phyloP scores from a whole-genome alignment of 2,113 vertebrate species.

The Heterotilapia buettikoferi region DNA sequence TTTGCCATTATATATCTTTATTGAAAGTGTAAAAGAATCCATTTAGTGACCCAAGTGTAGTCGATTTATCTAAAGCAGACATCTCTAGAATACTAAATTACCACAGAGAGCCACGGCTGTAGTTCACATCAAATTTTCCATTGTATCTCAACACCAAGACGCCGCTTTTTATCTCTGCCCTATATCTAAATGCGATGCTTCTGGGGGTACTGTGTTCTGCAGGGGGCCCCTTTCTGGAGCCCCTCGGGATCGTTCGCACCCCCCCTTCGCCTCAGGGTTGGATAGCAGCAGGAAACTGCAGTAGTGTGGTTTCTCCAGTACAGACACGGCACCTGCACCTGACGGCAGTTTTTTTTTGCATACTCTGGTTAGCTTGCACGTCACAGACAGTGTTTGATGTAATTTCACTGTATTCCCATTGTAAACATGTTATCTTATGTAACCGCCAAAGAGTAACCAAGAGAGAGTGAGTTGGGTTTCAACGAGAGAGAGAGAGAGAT shows the following conservation, averaged over 20 bases:
- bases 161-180: conserved; percentile 50
- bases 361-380: conserved; percentile 36
- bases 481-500: not conserved
- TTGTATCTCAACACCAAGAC: not conserved
- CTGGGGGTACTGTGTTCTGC: not conserved
- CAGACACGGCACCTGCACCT: conserved; percentile 58
- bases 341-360: not conserved
- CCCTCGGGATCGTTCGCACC: conserved; percentile 11
- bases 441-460: not conserved
- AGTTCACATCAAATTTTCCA: conserved; percentile 36
- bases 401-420: not conserved
- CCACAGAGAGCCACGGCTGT: not conserved
- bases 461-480: not conserved
- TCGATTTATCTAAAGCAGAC: not conserved
- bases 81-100: not conserved
- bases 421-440: not conserved
- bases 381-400: conserved; percentile 34
- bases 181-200: conserved; percentile 47
- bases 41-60: not conserved
- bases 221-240: conserved; percentile 20
- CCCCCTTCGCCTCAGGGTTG: not conserved
- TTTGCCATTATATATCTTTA: not conserved
- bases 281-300: conserved; percentile 59
- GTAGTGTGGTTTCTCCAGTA: conserved; percentile 62
- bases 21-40: not conserved